Conservation (phyloP, 2,888 invertebrate species). For the Himalopsyche tibetana region DNA sequence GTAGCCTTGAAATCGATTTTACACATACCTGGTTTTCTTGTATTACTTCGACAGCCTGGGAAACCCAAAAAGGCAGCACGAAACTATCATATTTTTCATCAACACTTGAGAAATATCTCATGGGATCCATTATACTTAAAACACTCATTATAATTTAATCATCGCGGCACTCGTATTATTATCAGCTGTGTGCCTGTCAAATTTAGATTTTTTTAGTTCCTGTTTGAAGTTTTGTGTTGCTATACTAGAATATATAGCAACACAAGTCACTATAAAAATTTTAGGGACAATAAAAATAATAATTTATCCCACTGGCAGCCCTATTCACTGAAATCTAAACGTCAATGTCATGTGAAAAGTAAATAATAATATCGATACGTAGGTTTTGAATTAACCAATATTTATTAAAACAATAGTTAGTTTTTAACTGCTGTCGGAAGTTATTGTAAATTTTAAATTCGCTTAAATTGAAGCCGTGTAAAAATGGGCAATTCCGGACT, state of each 20-base stretch:
- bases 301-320: not conserved
- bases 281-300: not conserved
- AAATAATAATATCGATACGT: not conserved
- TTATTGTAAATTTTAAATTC: too few relatives aligned
- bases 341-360: not conserved
- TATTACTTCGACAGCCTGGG: constrained; percentile 74
- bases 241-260: not conserved
- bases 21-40: constrained; percentile 75
- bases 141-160: constrained; percentile 64
- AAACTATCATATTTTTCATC: constrained; percentile 75
- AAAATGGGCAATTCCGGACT: constrained; percentile 93
- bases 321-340: not conserved
- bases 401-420: not conserved
- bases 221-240: not conserved
- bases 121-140: constrained; percentile 72
- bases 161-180: constrained; percentile 66
- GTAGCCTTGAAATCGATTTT: constrained; percentile 61
- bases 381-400: not conserved
- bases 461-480: not conserved
- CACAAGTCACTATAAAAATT: too few relatives aligned
- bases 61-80: constrained; percentile 75
- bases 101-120: constrained; percentile 74
- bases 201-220: constrained; percentile 47
- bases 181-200: constrained; percentile 69
- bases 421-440: too few relatives aligned